phyloP scores from a whole-genome alignment of 2,113 vertebrate genomes.

The Thunnus maccoyii region DNA sequence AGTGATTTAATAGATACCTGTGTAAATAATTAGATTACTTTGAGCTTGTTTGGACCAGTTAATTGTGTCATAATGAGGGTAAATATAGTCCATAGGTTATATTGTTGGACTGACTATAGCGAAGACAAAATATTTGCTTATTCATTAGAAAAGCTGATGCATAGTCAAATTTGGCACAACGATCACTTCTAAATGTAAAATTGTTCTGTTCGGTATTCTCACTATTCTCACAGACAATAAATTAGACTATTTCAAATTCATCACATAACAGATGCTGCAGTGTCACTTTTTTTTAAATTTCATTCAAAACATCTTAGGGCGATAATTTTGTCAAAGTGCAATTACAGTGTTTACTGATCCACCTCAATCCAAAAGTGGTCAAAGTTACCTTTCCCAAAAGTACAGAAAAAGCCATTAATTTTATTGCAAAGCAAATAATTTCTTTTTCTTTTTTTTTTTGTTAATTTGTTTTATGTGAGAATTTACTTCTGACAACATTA shows the following conservation, averaged over 20 bases:
- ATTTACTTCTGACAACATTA: constrained; percentile 65
- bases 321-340: constrained; percentile 79
- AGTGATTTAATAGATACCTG: constrained; percentile 4
- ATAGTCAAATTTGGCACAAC: constrained; percentile 5
- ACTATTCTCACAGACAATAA: not conserved
- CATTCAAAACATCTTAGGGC: constrained; percentile 53
- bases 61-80: constrained; percentile 16
- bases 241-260: constrained; percentile 33
- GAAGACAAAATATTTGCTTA: not conserved
- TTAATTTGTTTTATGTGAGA: constrained; percentile 51
- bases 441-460: constrained; percentile 23
- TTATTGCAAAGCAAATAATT: constrained; percentile 53
- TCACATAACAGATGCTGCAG: constrained; percentile 61
- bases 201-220: constrained; percentile 1
- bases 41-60: not conserved
- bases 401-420: constrained; percentile 72
- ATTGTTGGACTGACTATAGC: not conserved
- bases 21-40: constrained; percentile 14
- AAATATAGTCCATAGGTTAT: not conserved
- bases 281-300: constrained; percentile 60
- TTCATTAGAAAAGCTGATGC: not conserved
- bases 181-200: constrained; percentile 14
- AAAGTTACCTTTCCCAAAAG: constrained; percentile 52
- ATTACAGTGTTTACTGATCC: constrained; percentile 79
- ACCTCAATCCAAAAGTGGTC: constrained; percentile 65